phyloP scores from a whole-genome alignment of 1,140 invertebrate genomes.

The Venturia canescens region DNA sequence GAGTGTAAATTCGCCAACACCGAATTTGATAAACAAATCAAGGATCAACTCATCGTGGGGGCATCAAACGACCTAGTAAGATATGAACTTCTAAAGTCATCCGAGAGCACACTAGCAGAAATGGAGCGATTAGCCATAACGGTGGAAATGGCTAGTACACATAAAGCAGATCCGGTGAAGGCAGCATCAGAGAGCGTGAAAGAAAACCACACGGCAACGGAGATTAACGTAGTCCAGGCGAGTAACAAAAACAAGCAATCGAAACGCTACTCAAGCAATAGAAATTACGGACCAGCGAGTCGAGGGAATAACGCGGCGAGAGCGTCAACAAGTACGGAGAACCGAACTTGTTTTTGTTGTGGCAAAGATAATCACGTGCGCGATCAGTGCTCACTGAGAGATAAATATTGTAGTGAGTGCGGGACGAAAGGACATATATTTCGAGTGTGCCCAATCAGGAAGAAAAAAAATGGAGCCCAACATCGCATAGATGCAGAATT shows the following conservation, averaged over 20 bases:
- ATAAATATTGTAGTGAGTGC: slow-evolving; percentile 38
- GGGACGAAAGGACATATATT: slow-evolving; percentile 24
- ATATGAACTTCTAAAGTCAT: slow-evolving; percentile 57
- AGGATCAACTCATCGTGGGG: slow-evolving; percentile 32
- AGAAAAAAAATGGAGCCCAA: neutral
- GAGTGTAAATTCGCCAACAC: neutral
- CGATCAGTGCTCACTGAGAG: slow-evolving; percentile 4
- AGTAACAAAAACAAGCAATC: neutral
- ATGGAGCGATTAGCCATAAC: slow-evolving; percentile 50
- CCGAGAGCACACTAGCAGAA: slow-evolving; percentile 57
- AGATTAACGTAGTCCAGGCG: too few relatives aligned
- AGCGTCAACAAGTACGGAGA: neutral
- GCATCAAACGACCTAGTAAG: neutral
- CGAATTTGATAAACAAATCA: slow-evolving; percentile 7
- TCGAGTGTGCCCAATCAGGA: slow-evolving; percentile 5
- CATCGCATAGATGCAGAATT: too few relatives aligned
- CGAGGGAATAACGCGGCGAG: neutral
- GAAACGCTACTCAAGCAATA: neutral
- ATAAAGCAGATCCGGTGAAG: too few relatives aligned
- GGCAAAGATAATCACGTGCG: neutral
- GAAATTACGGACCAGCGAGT: too few relatives aligned
- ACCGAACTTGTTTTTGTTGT: slow-evolving; percentile 32
- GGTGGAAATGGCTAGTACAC: neutral
- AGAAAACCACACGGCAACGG: too few relatives aligned
- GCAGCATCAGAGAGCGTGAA: too few relatives aligned